Percentiles rank a stretch among this genome's conserved stretches.
Evolutionary conservation across 2,888 invertebrate species (phyloP).

Genomic region (Lasioglossum malachurum): DNA sequence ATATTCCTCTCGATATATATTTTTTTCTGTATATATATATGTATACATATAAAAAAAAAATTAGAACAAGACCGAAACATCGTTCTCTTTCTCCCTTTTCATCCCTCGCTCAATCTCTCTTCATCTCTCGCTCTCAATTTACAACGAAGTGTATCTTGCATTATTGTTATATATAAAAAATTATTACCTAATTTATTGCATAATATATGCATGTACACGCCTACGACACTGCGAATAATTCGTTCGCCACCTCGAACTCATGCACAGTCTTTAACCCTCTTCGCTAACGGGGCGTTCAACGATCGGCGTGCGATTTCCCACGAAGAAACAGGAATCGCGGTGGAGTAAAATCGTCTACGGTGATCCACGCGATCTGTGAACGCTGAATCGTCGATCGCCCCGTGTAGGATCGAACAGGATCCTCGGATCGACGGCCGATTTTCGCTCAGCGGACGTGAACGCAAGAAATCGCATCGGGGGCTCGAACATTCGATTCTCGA

Average conservation of each 20-base stretch:
- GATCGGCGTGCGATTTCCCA: background rate
- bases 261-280: background rate
- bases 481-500: conserved; percentile 2
- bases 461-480: background rate
- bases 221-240: conserved; percentile 34
- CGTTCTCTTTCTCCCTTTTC: conserved; percentile 21
- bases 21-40: conserved; percentile 27
- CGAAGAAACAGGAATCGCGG: background rate
- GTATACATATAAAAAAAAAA: conserved; percentile 5
- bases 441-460: background rate
- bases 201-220: conserved; percentile 54
- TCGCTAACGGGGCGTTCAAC: background rate
- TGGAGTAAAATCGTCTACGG: background rate
- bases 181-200: conserved; percentile 65
- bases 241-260: conserved; percentile 17
- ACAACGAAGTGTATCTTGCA: conserved; percentile 38
- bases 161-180: conserved; percentile 59
- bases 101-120: background rate
- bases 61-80: conserved; percentile 45
- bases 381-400: background rate
- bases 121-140: background rate
- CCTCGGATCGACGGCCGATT: background rate
- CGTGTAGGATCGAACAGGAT: background rate
- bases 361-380: background rate
- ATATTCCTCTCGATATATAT: conserved; percentile 48